phyloP scores from a whole-genome alignment of 1,140 invertebrate species.

The Penaeus indicus region DNA sequence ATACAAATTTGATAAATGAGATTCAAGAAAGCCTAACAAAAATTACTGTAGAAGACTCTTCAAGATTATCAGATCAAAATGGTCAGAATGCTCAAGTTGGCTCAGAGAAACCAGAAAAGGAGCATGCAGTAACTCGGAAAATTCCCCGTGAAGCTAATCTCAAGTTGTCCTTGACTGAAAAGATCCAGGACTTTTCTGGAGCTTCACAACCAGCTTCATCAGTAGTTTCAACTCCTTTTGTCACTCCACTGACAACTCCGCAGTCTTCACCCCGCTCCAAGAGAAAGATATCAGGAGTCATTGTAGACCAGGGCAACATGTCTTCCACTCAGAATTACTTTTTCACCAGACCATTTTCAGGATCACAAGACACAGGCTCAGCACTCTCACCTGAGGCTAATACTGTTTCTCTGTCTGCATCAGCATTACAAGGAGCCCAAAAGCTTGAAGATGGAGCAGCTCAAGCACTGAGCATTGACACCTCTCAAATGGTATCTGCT shows the following conservation, averaged over 20 bases:
- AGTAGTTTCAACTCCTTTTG: neutral
- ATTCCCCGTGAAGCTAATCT: neutral
- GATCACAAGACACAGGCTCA: neutral
- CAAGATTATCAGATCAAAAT: too few species aligned
- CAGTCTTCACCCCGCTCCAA: neutral
- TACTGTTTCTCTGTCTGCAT: neutral
- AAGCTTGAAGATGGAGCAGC: conserved; percentile 12
- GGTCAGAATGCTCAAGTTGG: too few species aligned
- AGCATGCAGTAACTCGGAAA: too few species aligned
- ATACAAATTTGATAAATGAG: too few species aligned
- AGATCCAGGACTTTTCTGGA: neutral
- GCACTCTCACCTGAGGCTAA: neutral
- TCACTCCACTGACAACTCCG: conserved; percentile 30
- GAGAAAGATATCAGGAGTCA: conserved; percentile 1
- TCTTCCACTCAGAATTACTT: conserved; percentile 37
- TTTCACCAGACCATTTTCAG: conserved; percentile 33
- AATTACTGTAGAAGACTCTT: too few species aligned
- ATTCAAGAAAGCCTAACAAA: too few species aligned
- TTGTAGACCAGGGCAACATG: conserved; percentile 28
- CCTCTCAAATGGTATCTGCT: neutral
- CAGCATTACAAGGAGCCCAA: neutral
- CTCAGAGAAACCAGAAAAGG: too few species aligned
- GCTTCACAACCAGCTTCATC: too few species aligned
- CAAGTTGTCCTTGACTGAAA: conserved; percentile 4
- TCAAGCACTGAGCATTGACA: neutral